Evolutionary conservation across 1,140 invertebrate genomes (phyloP), one percentile per base, ranked within the genome.

Genomic region (Hirudo medicinalis): DNA sequence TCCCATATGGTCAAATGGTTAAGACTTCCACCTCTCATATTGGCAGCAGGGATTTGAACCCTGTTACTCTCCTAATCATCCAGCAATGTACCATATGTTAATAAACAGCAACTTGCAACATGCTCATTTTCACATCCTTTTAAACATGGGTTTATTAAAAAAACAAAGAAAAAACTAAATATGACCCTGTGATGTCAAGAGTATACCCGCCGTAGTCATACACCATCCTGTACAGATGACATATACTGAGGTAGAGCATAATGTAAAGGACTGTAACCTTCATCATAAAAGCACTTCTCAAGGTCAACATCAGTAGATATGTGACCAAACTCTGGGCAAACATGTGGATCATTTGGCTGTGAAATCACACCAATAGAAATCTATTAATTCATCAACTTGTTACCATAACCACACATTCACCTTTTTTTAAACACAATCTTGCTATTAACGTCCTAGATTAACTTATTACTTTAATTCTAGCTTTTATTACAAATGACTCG

Each of bases 151-250:
- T 3, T n/a, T 67, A 57, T 25, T 25, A 63, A 25, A 63, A 4
- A 15, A 63, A n/a, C 19, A 63, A 63, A 25, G 9, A 63, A 63
- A 63, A 25, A 63, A 63, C 29, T 5, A 63, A 63, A 15, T 13
- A n/a, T n/a, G 77, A 85, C 90, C 91, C 91, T 77, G 92, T 94
- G 75, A 97, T 90, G 81, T 97, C 93, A 71, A 96, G 81, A 22
- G 87, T 88, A 79, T 91, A 93, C 55, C 89, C 88, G 71, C 88
- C 90, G 77, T 92, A 91, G 79, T 92, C 88, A 78, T 92, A 92
- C 32, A 91, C 85, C 82, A 91, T 88, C 67, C 92, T 84, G 82
- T 91, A 88, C 72, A 93, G 82, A 81, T 97, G 93, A 66, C 92
- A 85, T 74, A 87, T 86, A 4, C 91, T 89, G 68, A 95, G 83